phyloP scores from a whole-genome alignment of 2,113 vertebrate genomes.

The Melanostigma gelatinosum region DNA sequence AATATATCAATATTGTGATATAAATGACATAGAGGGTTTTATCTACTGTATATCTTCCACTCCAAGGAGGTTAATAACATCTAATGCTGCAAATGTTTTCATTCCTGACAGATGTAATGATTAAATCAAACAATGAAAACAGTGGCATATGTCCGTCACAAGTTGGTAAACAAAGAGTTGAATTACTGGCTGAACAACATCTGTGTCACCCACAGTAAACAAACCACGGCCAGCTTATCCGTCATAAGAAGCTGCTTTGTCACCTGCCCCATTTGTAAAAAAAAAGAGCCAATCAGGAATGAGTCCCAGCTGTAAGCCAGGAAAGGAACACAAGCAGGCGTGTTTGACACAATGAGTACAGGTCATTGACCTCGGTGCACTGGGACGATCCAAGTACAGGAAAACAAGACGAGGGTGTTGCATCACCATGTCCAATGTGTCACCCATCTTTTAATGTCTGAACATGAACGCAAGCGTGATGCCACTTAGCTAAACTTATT shows the following conservation, averaged over 20 bases:
- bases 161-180: not conserved
- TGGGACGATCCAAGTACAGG: not conserved
- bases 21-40: not conserved
- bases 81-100: not conserved
- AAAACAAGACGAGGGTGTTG: not conserved
- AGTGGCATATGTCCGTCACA: not conserved
- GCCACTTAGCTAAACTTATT: not conserved
- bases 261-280: slow-evolving; percentile 68
- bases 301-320: slow-evolving; percentile 38
- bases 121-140: not conserved
- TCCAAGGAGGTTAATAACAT: not conserved
- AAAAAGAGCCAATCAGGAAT: slow-evolving; percentile 50
- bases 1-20: not conserved
- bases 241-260: slow-evolving; percentile 59
- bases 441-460: not conserved
- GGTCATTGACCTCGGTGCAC: slow-evolving; percentile 39
- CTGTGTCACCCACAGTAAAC: slow-evolving; percentile 44
- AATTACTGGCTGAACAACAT: not conserved
- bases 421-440: not conserved
- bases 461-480: not conserved
- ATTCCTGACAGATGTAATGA: not conserved
- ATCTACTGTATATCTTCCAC: not conserved
- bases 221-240: slow-evolving; percentile 63
- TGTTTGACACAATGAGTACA: slow-evolving; percentile 27
- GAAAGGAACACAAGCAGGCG: slow-evolving; percentile 48